Evolutionary conservation across 2,888 invertebrate genomes (phyloP).

Genomic region (Psylliodes chrysocephalus): DNA sequence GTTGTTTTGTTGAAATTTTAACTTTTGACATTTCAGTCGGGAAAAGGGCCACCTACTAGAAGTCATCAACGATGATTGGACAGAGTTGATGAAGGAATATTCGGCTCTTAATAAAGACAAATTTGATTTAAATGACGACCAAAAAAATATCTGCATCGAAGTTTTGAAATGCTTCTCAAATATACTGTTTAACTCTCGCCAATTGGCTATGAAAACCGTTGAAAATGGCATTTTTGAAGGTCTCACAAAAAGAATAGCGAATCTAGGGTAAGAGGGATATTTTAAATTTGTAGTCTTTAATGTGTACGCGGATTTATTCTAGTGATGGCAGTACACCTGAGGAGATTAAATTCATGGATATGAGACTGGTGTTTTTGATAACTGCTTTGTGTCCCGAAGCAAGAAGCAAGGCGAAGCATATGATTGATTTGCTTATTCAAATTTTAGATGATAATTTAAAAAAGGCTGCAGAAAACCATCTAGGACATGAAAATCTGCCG

Average conservation of each 20-base stretch:
- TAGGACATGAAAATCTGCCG: constrained; percentile 42
- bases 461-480: constrained; percentile 56
- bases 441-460: constrained; percentile 74
- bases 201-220: constrained; percentile 71
- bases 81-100: constrained; percentile 74
- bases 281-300: too few species aligned
- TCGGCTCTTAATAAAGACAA: constrained; percentile 69
- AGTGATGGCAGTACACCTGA: constrained; percentile 72
- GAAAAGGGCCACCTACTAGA: constrained; percentile 79
- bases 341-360: constrained; percentile 85
- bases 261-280: constrained; percentile 65
- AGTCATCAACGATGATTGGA: constrained; percentile 74
- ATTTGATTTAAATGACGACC: constrained; percentile 62
- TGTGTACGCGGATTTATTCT: constrained; percentile 29
- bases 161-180: constrained; percentile 91
- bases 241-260: constrained; percentile 77
- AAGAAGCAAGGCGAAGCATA: constrained; percentile 72
- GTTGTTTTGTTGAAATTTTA: too few species aligned
- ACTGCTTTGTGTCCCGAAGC: constrained; percentile 83
- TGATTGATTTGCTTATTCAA: constrained; percentile 76
- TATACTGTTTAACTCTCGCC: constrained; percentile 80
- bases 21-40: constrained; percentile 71
- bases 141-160: constrained; percentile 75
- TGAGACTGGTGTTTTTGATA: constrained; percentile 87
- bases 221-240: constrained; percentile 76